A percentile compares a stretch with the other conserved stretches of the same genome.
These are phyloP conservation scores for Cassiopea xamachana DNA, from an alignment of 30 jellyfish, hydroid and myxozoan species.

Conservation along the genomic window DNA sequence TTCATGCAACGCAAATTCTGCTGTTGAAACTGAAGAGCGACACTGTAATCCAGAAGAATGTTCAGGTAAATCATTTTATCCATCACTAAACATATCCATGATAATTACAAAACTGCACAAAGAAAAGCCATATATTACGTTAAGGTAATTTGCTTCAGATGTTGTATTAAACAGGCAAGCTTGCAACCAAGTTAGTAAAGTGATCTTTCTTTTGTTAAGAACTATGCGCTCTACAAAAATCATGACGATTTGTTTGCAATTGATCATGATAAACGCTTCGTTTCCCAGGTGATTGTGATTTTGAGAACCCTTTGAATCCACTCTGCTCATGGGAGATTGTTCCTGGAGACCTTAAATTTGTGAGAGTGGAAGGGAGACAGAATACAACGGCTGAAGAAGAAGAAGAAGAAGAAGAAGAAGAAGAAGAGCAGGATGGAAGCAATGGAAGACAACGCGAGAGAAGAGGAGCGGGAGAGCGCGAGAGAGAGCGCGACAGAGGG, in stretches of 20 bases:
- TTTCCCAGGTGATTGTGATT: conserved; percentile 14
- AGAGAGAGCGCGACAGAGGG: background rate
- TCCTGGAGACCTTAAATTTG: conserved; percentile 12
- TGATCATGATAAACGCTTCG: too few species aligned
- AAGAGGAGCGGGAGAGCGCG: background rate
- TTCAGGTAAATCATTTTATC: background rate
- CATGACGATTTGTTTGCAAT: too few species aligned
- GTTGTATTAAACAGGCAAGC: too few species aligned
- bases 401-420: background rate
- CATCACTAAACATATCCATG: too few species aligned
- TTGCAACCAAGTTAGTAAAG: too few species aligned
- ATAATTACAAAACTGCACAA: too few species aligned
- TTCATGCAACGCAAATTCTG: background rate
- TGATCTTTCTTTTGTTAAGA: too few species aligned
- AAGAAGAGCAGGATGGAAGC: background rate
- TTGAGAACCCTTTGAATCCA: conserved; percentile 15
- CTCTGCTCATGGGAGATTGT: conserved; percentile 32
- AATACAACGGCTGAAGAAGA: background rate
- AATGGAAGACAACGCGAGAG: background rate
- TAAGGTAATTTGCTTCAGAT: too few species aligned
- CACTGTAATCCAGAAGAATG: conserved; percentile 19
- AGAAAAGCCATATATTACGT: too few species aligned
- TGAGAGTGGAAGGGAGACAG: conserved; percentile 17
- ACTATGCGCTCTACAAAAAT: too few species aligned
- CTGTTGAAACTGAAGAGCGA: conserved; percentile 11